Evolutionary conservation across 2,888 invertebrate genomes (phyloP), one percentile per base, ranked within the genome.

Genomic region (Platerodrilus igneus): DNA sequence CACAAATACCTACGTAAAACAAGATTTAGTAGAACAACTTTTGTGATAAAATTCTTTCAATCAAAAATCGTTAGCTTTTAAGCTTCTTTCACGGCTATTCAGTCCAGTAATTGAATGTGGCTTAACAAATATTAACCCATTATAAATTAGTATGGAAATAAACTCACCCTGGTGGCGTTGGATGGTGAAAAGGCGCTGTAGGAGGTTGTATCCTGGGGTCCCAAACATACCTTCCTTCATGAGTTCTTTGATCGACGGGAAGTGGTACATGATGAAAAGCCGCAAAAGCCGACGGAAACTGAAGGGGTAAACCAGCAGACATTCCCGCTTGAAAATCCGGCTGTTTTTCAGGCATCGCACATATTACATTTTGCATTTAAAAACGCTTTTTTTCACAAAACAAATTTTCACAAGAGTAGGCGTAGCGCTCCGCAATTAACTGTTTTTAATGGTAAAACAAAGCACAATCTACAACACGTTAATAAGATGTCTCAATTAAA

Each of bases 231-330:
- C 68, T 55, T 32, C 67, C 68, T 37, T 67, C 67, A 55, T 68
- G 68, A 18, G 67, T 66, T 30, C 77, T 71, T 56, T 78, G 77
- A 60, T 77, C 78, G 52, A 78, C 76, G 6, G 78, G 75, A 27
- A 69, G 52, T 23, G 78, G 77, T 3, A 77, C 76, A 35, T 77
- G 74, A 35, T 77, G 74, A 63, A 77, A 78, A 13, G 77, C 76
- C 69, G 74, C 68, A 49, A 66, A 67, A 33, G 66, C 68, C 59
- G 68, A 66, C 55, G 68, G 66, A 55, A 68, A 67, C 53, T 66
- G 67, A 51, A 68, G 58, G 29, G 68, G 67, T 37, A 67, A 57
- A 52, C 66, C 67, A 49, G 67, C 66, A 48, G 66, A 66, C 66
- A 67, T 66, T 32, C 65, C 65, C 52, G 66, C 60, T 45, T 62